Evolutionary conservation across 2,797 vertebrate species (phyloP).

Genomic region (Melanotaenia parkinsoni): DNA sequence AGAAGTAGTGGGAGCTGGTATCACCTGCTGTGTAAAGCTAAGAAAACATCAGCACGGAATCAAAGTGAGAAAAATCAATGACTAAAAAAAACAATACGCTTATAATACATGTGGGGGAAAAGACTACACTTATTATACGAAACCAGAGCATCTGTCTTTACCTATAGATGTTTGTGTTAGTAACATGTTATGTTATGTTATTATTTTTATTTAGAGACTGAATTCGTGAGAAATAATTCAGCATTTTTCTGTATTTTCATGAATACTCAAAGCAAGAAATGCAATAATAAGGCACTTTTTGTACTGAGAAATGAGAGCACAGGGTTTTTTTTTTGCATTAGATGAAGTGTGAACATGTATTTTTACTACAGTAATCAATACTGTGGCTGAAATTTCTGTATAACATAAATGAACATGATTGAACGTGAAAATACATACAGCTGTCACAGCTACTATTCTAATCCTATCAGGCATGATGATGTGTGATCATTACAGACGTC

Average conservation of each 20-base stretch:
- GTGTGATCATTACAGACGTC: slow-evolving; percentile 28
- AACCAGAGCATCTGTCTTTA: neutral
- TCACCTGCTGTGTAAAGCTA: neutral
- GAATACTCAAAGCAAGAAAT: neutral
- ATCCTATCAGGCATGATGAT: slow-evolving; percentile 30
- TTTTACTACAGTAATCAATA: neutral
- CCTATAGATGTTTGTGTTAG: neutral
- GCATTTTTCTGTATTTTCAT: neutral
- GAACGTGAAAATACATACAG: slow-evolving; percentile 53
- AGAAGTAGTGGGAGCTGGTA: neutral
- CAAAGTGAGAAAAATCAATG: slow-evolving; percentile 3
- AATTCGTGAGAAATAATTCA: neutral
- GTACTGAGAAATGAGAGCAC: neutral
- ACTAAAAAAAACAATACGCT: neutral
- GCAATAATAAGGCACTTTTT: neutral
- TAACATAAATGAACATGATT: slow-evolving; percentile 41
- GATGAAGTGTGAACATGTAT: neutral
- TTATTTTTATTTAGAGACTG: neutral
- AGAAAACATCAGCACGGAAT: neutral
- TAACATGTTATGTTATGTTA: neutral
- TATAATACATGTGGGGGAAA: neutral
- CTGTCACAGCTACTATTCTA: slow-evolving; percentile 19
- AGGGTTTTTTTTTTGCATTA: neutral
- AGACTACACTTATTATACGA: neutral
- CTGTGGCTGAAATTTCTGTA: slow-evolving; percentile 7